These are phyloP conservation scores for Aspidapion aeneum DNA, from an alignment of 2,888 invertebrate genomes.

Conservation along the genomic window DNA sequence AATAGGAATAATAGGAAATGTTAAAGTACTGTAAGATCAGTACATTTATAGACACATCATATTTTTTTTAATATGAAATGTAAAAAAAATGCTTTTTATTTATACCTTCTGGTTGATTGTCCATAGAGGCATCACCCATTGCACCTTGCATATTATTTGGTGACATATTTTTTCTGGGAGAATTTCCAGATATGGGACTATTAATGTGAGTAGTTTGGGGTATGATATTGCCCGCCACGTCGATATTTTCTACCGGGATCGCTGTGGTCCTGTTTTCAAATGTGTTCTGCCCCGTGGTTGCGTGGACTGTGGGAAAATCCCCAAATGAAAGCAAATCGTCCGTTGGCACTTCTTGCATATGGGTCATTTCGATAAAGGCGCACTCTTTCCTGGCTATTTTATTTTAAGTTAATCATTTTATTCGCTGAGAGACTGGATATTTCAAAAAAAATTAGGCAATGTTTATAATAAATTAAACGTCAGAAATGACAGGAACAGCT, in stretches of 20 bases:
- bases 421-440: no score
- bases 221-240: conserved; percentile 24
- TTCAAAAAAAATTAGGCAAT: no score
- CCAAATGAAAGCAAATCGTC: conserved; percentile 69
- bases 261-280: conserved; percentile 29
- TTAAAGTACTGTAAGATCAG: no score
- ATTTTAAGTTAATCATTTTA: no score
- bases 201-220: conserved; percentile 7
- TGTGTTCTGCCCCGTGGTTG: conserved; percentile 28
- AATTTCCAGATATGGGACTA: conserved; percentile 1
- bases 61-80: no score
- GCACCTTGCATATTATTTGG: neutral
- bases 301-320: conserved; percentile 62
- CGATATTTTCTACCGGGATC: conserved; percentile 28
- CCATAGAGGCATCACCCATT: conserved; percentile 11
- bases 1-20: no score
- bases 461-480: no score
- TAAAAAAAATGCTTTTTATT: conserved; percentile 3
- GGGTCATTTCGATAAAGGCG: conserved; percentile 38
- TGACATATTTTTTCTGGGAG: neutral
- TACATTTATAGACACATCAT: no score
- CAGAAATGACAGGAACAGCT: no score
- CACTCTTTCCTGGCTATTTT: no score
- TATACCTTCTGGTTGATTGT: conserved; percentile 21
- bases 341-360: conserved; percentile 49